A percentile compares a stretch with the other conserved stretches of the same genome.
Conservation (phyloP, 2,888 invertebrate species). For the Auanema sp. region DNA sequence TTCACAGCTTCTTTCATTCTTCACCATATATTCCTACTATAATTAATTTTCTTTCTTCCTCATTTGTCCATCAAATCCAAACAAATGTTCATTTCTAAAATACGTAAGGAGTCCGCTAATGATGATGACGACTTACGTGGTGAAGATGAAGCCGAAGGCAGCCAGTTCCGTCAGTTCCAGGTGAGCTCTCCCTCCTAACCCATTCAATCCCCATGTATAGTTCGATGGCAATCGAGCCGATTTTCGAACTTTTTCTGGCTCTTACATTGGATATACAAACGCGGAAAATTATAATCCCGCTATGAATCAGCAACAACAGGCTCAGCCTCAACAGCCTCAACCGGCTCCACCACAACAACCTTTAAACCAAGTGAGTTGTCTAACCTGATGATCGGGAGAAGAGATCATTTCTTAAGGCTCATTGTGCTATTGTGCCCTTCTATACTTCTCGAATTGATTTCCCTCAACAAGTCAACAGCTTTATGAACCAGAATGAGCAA, state of each 20-base stretch:
- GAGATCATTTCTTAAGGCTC: background rate
- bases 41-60: too few relatives aligned
- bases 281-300: too few relatives aligned
- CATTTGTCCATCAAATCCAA: too few relatives aligned
- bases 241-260: background rate
- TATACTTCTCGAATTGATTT: background rate
- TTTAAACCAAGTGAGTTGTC: too few relatives aligned
- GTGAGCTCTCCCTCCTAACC: background rate
- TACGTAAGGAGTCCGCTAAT: background rate
- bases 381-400: too few relatives aligned
- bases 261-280: background rate
- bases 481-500: background rate
- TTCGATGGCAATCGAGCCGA: background rate
- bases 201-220: background rate
- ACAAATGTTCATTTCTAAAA: too few relatives aligned
- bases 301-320: too few relatives aligned
- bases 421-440: background rate
- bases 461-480: conserved; percentile 4
- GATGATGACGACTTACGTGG: conserved; percentile 20
- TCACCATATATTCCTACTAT: too few relatives aligned
- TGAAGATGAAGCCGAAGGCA: conserved; percentile 19
- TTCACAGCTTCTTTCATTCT: too few relatives aligned
- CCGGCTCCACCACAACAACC: too few relatives aligned
- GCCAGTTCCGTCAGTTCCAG: conserved; percentile 10
- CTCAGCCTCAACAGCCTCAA: too few relatives aligned